Conservation (phyloP, 2,797 vertebrate species). For the Crax fasciolata region DNA sequence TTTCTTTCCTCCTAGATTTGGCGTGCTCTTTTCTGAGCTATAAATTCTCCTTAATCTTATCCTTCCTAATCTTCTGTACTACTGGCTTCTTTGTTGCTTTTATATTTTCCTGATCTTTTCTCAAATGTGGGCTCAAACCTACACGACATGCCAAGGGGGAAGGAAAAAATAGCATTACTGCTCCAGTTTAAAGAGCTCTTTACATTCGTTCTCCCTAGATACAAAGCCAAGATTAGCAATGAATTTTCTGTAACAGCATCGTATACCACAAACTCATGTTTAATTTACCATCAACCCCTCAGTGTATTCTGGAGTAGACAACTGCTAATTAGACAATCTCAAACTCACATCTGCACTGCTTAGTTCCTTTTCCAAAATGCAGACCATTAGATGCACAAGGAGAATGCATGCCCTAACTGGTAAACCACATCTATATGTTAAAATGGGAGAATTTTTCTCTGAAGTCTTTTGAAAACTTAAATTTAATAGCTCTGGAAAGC, state of each 20-base stretch:
- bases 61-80: constrained; percentile 46
- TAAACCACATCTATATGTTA: background rate
- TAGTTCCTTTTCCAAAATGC: background rate
- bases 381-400: background rate
- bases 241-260: constrained; percentile 54
- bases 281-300: constrained; percentile 64
- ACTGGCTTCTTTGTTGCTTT: constrained; percentile 48
- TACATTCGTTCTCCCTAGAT: constrained; percentile 57
- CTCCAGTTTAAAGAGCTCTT: constrained; percentile 69
- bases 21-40: background rate
- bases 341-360: constrained; percentile 23
- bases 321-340: constrained; percentile 57
- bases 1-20: constrained; percentile 37
- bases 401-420: background rate
- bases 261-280: constrained; percentile 58
- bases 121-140: constrained; percentile 67
- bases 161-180: constrained; percentile 68
- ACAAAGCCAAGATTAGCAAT: constrained; percentile 70
- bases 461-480: background rate
- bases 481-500: background rate
- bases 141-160: constrained; percentile 52
- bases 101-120: constrained; percentile 45
- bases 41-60: constrained; percentile 48
- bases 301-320: constrained; percentile 53
- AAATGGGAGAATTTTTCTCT: background rate